Percentiles rank a stretch among this genome's conserved stretches.
These are phyloP conservation scores for Andrena haemorrhoa DNA, from an alignment of 2,888 invertebrate species.

Conservation along the genomic window DNA sequence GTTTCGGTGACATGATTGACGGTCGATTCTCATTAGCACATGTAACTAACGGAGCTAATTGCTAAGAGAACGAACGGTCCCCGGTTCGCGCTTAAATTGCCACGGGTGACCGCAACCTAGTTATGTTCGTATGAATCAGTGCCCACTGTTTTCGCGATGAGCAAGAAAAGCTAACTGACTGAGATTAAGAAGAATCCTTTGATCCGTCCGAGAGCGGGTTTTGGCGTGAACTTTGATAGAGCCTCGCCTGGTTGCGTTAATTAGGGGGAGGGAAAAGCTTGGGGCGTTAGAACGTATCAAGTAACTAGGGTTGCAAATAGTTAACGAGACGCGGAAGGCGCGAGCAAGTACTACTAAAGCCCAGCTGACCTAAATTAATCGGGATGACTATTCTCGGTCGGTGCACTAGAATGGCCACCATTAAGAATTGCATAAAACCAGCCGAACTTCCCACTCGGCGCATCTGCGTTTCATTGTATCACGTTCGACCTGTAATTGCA, in stretches of 20 bases:
- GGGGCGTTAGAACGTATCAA: not conserved
- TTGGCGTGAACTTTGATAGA: constrained; percentile 1
- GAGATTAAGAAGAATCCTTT: too few relatives aligned
- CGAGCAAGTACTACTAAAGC: constrained; percentile 25
- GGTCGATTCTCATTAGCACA: constrained; percentile 29
- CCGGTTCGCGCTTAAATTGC: too few relatives aligned
- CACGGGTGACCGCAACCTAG: too few relatives aligned
- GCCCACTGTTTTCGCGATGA: too few relatives aligned
- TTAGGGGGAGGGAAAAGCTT: constrained; percentile 10
- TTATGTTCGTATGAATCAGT: too few relatives aligned
- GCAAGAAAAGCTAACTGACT: too few relatives aligned
- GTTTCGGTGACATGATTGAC: constrained; percentile 35
- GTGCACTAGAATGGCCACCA: not conserved
- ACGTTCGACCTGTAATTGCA: constrained; percentile 23
- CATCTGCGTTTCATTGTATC: constrained; percentile 35
- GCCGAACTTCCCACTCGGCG: not conserved
- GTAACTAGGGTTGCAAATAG: constrained; percentile 7
- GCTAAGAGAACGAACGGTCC: too few relatives aligned
- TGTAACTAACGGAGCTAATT: not conserved
- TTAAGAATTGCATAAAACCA: constrained; percentile 21
- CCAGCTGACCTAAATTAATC: constrained; percentile 28
- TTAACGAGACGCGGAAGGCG: constrained; percentile 1
- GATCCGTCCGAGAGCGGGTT: not conserved
- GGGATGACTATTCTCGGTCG: constrained; percentile 20
- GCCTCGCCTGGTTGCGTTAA: not conserved